Conservation (phyloP, 1,140 invertebrate genomes). For the Magallana angulata region DNA sequence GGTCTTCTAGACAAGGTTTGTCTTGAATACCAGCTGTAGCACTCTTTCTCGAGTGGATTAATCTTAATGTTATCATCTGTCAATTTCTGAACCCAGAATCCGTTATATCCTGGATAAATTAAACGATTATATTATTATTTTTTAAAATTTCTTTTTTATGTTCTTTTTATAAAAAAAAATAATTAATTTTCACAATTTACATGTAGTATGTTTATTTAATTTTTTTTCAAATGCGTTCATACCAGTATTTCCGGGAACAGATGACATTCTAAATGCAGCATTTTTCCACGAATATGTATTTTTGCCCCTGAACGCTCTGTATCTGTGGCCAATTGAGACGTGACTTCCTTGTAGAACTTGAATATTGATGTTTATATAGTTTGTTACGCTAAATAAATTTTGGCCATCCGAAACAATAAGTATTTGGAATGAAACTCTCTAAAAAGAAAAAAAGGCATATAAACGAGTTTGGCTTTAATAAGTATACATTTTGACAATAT, state of each 20-base stretch:
- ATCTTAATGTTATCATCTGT: background rate
- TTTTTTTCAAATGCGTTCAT: too few relatives aligned
- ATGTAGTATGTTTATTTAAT: too few relatives aligned
- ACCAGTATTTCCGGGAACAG: background rate
- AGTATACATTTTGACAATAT: too few relatives aligned
- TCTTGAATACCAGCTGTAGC: background rate
- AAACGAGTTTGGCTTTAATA: too few relatives aligned
- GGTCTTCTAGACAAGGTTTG: background rate
- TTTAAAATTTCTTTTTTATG: too few relatives aligned
- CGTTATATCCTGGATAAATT: background rate
- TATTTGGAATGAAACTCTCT: background rate
- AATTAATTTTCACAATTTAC: too few relatives aligned
- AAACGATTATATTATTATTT: too few relatives aligned
- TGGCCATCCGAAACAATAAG: background rate
- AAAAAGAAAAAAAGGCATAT: background rate
- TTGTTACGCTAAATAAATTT: background rate
- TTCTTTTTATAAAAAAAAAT: too few relatives aligned
- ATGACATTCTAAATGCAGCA: background rate
- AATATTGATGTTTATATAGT: background rate
- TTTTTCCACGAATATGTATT: background rate
- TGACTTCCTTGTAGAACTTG: background rate
- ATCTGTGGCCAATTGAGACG: background rate
- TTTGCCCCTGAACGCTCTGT: background rate
- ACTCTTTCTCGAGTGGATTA: background rate
- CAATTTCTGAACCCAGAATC: background rate